Evolutionary conservation across 2,797 vertebrate species (phyloP), one percentile per base, ranked within the genome.

Genomic region (Cyprinodon diabolis): DNA sequence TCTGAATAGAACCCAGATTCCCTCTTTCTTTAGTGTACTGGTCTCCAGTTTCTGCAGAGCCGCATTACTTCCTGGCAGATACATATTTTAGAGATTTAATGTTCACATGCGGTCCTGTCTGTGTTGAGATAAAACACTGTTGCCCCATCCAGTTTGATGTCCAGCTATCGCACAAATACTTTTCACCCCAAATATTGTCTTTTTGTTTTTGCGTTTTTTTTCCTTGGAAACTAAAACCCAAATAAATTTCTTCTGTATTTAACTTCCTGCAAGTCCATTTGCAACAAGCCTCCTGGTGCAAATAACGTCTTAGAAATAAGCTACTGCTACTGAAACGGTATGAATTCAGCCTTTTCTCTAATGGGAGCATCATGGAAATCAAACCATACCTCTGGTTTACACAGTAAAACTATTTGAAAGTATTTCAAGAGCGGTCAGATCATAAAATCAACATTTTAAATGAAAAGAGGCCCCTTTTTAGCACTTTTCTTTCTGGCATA

Each of bases 21-120:
- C 71, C 74, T 13, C 69, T 78, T 74, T 83, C 86, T 94, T 94
- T 94, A 94, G 94, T 91, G 88, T 82, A 81, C 89, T 81, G 89
- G 52, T 93, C 93, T 96, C 94, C 85, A 81, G 93, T 97, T 96
- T 96, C 95, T 92, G 84, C 85, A 89, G 94, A 87, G 78, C 83
- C 86, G 88, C 86, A 82, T 84, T 69, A 78, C 86, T 90, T 92
- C 89, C 85, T 86, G 89, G 80, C 83, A 84, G 80, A 91, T 90
- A 93, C 93, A 90, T 84, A 91, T 94, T 94, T 95, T 92, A 95
- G 92, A 94, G 92, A 77, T 79, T 85, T 76, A 35, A 77, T 83
- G 86, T 86, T 74, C 77, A 83, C 76, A 77, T 68, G 72, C 13
- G 40, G 40, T n/a, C 19, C 19, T 23, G 52, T 92, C 82, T 72